Evolutionary conservation across 2,888 invertebrate genomes (phyloP).

Genomic region (Rhorus exstirpatorius): DNA sequence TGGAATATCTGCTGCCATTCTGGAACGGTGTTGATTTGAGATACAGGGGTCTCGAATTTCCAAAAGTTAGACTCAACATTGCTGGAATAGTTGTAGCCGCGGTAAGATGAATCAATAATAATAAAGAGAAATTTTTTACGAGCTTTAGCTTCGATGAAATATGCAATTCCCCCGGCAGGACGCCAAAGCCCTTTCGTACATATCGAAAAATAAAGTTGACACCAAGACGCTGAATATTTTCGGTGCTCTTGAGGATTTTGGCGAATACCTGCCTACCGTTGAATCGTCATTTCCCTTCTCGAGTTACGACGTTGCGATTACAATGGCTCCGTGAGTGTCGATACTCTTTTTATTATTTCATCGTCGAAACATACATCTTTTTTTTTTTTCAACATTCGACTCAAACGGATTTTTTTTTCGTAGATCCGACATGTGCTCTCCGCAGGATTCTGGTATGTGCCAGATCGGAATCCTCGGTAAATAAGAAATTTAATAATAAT

Average conservation of each 20-base stretch:
- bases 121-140: neutral
- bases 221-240: neutral
- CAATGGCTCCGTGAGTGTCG: slow-evolving; percentile 64
- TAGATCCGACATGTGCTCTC: slow-evolving; percentile 53
- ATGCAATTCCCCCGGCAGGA: slow-evolving; percentile 50
- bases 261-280: slow-evolving; percentile 21
- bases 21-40: slow-evolving; percentile 70
- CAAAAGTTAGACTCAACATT: slow-evolving; percentile 68
- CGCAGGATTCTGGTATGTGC: slow-evolving; percentile 3
- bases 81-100: slow-evolving; percentile 67
- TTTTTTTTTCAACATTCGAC: no score
- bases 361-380: no score
- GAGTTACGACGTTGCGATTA: slow-evolving; percentile 62
- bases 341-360: neutral
- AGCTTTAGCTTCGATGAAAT: neutral
- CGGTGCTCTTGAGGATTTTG: slow-evolving; percentile 24
- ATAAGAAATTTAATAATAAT: neutral
- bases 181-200: slow-evolving; percentile 39
- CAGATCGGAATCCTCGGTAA: slow-evolving; percentile 51
- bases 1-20: slow-evolving; percentile 68
- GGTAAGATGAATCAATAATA: slow-evolving; percentile 48
- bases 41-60: slow-evolving; percentile 61
- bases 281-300: slow-evolving; percentile 8
- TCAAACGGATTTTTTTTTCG: neutral
- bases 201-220: slow-evolving; percentile 27